phyloP scores from a whole-genome alignment of 2,797 vertebrate genomes.

The Cynopterus sphinx region DNA sequence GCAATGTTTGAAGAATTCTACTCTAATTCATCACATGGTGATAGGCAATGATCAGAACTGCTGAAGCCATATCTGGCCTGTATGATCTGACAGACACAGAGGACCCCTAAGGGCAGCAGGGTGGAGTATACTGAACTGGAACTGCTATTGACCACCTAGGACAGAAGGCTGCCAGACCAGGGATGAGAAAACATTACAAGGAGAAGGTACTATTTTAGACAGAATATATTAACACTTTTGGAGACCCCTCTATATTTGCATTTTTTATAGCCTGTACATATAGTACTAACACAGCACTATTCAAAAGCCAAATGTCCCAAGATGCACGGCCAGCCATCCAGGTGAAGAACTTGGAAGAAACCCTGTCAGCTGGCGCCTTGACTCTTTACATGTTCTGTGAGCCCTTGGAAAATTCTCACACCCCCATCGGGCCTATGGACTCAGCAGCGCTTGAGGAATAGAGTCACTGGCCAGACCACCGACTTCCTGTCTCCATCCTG shows the following conservation, averaged over 20 bases:
- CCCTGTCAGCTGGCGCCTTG: not conserved
- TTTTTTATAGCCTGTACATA: not conserved
- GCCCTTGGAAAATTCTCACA: not conserved
- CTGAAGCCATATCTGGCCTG: not conserved
- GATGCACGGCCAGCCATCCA: not conserved
- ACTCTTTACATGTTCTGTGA: not conserved
- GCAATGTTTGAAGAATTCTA: not conserved
- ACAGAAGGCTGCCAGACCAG: not conserved
- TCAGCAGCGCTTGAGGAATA: not conserved
- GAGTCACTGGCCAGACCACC: not conserved
- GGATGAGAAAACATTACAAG: not conserved
- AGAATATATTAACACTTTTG: not conserved
- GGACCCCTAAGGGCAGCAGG: not conserved
- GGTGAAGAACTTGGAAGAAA: not conserved
- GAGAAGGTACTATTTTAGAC: not conserved
- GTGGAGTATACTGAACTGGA: not conserved
- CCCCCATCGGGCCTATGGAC: not conserved
- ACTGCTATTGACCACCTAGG: not conserved
- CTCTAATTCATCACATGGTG: not conserved
- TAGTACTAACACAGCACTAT: not conserved
- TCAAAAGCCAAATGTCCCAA: not conserved
- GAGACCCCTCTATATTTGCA: not conserved
- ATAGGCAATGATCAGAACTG: not conserved
- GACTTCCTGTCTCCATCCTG: not conserved
- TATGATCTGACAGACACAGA: not conserved